Evolutionary conservation across 2,113 vertebrate species (phyloP).

Genomic region (Epinephelus moara): DNA sequence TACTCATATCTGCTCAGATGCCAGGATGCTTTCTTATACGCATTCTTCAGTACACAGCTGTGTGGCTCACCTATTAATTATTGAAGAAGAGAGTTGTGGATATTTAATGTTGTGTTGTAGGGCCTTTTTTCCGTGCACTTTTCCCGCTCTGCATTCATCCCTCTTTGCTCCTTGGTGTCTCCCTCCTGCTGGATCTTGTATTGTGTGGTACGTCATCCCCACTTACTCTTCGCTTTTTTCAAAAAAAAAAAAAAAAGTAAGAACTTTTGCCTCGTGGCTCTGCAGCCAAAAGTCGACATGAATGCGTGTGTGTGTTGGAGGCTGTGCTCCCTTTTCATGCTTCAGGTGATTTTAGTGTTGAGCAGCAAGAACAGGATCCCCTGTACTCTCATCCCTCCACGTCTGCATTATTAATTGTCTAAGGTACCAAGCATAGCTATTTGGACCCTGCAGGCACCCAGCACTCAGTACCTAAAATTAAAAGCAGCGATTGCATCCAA

Average conservation of each 20-base stretch:
- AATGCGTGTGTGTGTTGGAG: slow-evolving; percentile 18
- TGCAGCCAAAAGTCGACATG: slow-evolving; percentile 32
- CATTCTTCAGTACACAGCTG: slow-evolving; percentile 62
- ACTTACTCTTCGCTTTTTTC: slow-evolving; percentile 24
- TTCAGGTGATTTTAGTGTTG: slow-evolving; percentile 67
- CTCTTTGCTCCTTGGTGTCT: slow-evolving; percentile 31
- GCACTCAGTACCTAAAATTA: slow-evolving; percentile 71
- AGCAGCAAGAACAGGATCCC: slow-evolving; percentile 62
- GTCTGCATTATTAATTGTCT: slow-evolving; percentile 81
- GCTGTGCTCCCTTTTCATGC: slow-evolving; percentile 42
- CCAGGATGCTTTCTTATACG: slow-evolving; percentile 69
- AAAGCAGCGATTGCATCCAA: slow-evolving; percentile 74
- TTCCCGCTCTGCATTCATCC: slow-evolving; percentile 27
- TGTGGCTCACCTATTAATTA: slow-evolving; percentile 73
- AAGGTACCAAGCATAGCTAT: slow-evolving; percentile 65
- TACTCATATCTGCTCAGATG: slow-evolving; percentile 77
- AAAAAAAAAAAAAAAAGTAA: slow-evolving; percentile 14
- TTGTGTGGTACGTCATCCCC: slow-evolving; percentile 9
- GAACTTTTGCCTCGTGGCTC: slow-evolving; percentile 24
- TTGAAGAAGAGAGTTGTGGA: slow-evolving; percentile 72
- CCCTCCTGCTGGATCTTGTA: slow-evolving; percentile 32
- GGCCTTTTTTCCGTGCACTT: slow-evolving; percentile 40
- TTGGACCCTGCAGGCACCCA: slow-evolving; percentile 70
- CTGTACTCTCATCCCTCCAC: slow-evolving; percentile 57
- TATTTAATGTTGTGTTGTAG: slow-evolving; percentile 80